Conservation (phyloP, 2,113 vertebrate species). For the Pelvicachromis taeniatus region DNA sequence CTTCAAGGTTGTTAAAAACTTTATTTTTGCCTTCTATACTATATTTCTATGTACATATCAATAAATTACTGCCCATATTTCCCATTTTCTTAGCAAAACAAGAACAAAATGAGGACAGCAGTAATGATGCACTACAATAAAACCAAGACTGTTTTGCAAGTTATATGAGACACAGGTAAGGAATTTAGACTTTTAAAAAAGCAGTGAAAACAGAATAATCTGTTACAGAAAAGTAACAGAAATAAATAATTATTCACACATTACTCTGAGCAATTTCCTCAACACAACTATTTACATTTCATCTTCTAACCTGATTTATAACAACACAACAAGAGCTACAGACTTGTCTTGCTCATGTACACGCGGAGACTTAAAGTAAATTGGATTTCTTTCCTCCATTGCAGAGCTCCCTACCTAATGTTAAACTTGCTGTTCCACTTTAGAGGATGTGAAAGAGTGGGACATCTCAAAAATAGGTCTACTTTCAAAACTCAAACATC, state of each 20-base stretch:
- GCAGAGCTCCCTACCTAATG: neutral
- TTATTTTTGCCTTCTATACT: neutral
- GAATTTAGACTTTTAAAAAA: neutral
- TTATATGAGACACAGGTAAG: neutral
- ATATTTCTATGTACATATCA: neutral
- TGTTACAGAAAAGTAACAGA: neutral
- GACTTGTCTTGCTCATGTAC: neutral
- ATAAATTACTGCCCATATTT: neutral
- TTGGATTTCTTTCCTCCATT: neutral
- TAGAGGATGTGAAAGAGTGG: neutral
- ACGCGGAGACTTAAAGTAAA: neutral
- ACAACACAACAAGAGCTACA: neutral
- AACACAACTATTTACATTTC: neutral
- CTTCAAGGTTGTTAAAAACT: neutral
- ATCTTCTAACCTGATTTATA: neutral
- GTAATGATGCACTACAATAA: neutral
- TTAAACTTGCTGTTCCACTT: slow-evolving; percentile 1
- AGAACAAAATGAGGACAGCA: neutral
- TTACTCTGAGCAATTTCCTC: neutral
- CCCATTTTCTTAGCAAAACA: neutral
- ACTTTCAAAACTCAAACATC: neutral
- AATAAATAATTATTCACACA: neutral
- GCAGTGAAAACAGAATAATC: neutral
- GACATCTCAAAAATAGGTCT: neutral
- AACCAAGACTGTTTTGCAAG: neutral